A percentile compares a stretch with the other conserved stretches of the same genome.
Evolutionary conservation across 2,888 invertebrate genomes (phyloP).

Genomic region (Tenthredo distinguenda): DNA sequence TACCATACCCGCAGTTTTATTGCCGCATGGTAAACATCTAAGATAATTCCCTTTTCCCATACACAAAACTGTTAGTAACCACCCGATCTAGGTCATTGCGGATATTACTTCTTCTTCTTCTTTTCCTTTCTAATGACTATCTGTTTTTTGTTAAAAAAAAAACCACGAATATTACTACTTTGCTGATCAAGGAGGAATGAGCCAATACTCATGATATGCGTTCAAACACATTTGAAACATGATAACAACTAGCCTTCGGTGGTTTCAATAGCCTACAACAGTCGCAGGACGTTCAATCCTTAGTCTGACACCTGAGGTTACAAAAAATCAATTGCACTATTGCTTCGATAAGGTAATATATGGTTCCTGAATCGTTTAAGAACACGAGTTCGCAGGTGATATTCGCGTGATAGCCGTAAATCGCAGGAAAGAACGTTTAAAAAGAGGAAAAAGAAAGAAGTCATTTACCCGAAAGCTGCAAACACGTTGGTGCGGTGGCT

Average conservation of each 20-base stretch:
- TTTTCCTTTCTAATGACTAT: too few species aligned
- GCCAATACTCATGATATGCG: not conserved
- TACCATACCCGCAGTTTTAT: slow-evolving; percentile 39
- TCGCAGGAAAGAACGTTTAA: not conserved
- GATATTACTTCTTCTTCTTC: too few species aligned
- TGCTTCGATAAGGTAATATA: not conserved
- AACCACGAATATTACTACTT: too few species aligned
- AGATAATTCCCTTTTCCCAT: slow-evolving; percentile 50
- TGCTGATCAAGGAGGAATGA: not conserved
- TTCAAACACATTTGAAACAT: not conserved
- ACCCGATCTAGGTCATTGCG: not conserved
- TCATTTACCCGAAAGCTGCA: slow-evolving; percentile 23
- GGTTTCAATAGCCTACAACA: not conserved
- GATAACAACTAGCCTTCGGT: not conserved
- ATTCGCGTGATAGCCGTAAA: not conserved
- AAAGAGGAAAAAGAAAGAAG: not conserved
- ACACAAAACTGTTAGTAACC: not conserved
- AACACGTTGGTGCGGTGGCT: slow-evolving; percentile 15
- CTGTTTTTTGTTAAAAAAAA: too few species aligned
- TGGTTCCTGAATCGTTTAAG: not conserved
- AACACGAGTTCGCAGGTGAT: not conserved
- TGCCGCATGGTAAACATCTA: slow-evolving; percentile 48
- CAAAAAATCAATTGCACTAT: not conserved
- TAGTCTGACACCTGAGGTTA: not conserved
- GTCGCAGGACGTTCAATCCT: not conserved